phyloP scores from a whole-genome alignment of 2,888 invertebrate species.

The Cetonia aurata region DNA sequence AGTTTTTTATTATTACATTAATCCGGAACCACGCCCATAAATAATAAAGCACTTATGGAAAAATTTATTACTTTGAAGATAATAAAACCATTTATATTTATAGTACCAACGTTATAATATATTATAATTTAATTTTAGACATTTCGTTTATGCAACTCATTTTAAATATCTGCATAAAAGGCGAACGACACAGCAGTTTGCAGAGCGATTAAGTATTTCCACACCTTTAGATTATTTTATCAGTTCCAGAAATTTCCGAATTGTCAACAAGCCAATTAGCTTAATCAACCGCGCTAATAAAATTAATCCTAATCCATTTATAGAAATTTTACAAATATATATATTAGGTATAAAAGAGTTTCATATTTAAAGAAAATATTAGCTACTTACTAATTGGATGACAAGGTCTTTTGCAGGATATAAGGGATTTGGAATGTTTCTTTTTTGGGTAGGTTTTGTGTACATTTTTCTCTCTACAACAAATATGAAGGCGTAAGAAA shows the following conservation, averaged over 20 bases:
- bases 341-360: not conserved
- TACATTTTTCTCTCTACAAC: slow-evolving; percentile 35
- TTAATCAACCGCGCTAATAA: not conserved
- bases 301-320: slow-evolving; percentile 16
- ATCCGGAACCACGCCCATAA: no score
- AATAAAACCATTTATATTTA: no score
- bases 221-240: slow-evolving; percentile 10
- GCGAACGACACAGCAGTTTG: no score
- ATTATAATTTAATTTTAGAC: no score
- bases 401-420: slow-evolving; percentile 12
- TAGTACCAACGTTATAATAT: no score
- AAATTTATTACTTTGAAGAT: no score
- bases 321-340: not conserved
- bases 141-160: no score
- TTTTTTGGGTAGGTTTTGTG: slow-evolving; percentile 19
- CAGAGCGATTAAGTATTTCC: not conserved
- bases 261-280: slow-evolving; percentile 25
- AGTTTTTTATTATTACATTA: no score
- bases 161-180: no score
- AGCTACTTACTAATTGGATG: slow-evolving; percentile 14
- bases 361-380: not conserved
- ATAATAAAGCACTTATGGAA: no score
- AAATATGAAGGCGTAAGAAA: not conserved
- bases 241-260: not conserved
- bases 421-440: slow-evolving; percentile 33